phyloP scores from a whole-genome alignment of 2,888 invertebrate genomes.

The Troglohyphantes excavatus region DNA sequence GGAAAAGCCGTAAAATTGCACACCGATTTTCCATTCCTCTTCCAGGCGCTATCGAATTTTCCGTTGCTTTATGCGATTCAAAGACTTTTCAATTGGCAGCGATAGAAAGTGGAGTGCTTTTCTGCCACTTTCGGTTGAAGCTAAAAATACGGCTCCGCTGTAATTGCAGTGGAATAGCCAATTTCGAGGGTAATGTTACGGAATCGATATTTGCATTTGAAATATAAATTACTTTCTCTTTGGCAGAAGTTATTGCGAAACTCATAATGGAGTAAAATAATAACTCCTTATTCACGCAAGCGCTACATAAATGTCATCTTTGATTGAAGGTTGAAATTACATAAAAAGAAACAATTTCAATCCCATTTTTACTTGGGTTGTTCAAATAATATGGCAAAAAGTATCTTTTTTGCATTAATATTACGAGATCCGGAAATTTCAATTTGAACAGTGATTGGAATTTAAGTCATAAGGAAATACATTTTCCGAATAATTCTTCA shows the following conservation, averaged over 20 bases:
- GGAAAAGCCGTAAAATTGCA: slow-evolving; percentile 37
- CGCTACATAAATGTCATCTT: too few relatives aligned
- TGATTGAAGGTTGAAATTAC: too few relatives aligned
- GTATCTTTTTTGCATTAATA: too few relatives aligned
- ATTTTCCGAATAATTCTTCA: too few relatives aligned
- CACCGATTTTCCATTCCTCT: slow-evolving; percentile 53
- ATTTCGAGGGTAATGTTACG: slow-evolving; percentile 5
- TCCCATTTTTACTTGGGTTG: too few relatives aligned
- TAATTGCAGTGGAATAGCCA: background rate
- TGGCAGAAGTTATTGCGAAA: background rate
- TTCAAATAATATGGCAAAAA: too few relatives aligned
- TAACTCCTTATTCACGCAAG: background rate
- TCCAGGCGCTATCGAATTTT: slow-evolving; percentile 37
- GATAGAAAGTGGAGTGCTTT: background rate
- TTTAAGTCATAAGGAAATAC: too few relatives aligned
- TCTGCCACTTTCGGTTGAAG: background rate
- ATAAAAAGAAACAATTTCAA: too few relatives aligned
- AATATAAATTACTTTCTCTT: background rate
- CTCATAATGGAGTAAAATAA: background rate
- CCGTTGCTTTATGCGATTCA: background rate
- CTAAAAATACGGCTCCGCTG: background rate
- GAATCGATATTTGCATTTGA: background rate
- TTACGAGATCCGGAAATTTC: too few relatives aligned
- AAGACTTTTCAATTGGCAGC: background rate
- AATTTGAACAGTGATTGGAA: too few relatives aligned